Evolutionary conservation across 2,888 invertebrate genomes (phyloP), one percentile per base, ranked within the genome.

Genomic region (Tubiluchus corallicola): DNA sequence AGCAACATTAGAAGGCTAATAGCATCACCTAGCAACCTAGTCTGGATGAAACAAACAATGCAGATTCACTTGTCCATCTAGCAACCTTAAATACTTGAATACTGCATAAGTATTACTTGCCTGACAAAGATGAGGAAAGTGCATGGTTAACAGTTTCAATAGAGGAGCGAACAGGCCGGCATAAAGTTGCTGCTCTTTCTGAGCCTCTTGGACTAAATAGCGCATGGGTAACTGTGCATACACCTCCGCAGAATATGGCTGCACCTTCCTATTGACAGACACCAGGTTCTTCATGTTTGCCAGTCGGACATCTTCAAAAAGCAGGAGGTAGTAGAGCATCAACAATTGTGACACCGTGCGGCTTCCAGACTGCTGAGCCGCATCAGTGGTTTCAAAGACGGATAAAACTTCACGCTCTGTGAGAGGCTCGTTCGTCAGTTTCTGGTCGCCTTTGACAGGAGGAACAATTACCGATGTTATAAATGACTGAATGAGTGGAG

Each of bases 41-140:
- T n/a, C n/a, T n/a, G n/a, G n/a, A n/a, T n/a, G n/a, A n/a, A n/a
- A n/a, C n/a, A n/a, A n/a, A n/a, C n/a, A n/a, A n/a, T n/a, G n/a
- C n/a, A n/a, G n/a, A n/a, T n/a, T n/a, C n/a, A n/a, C n/a, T n/a
- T n/a, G n/a, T n/a, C n/a, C n/a, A n/a, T n/a, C n/a, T n/a, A n/a
- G n/a, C n/a, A n/a, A n/a, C n/a, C n/a, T n/a, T n/a, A n/a, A n/a
- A n/a, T n/a, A n/a, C n/a, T n/a, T n/a, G n/a, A n/a, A n/a, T n/a
- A n/a, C n/a, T n/a, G n/a, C n/a, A n/a, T n/a, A n/a, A n/a, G n/a
- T n/a, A n/a, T n/a, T n/a, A n/a, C 29, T 9, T 1, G 92, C 87
- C 48, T 92, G 71, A 47, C 92, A 90, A 21, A 94, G 68, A 63
- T 94, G 92, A 0, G 92, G 92, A 62, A 87, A 92, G 64, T 94